Conservation (phyloP, 2,888 invertebrate species). For the Acrobasis consociella region DNA sequence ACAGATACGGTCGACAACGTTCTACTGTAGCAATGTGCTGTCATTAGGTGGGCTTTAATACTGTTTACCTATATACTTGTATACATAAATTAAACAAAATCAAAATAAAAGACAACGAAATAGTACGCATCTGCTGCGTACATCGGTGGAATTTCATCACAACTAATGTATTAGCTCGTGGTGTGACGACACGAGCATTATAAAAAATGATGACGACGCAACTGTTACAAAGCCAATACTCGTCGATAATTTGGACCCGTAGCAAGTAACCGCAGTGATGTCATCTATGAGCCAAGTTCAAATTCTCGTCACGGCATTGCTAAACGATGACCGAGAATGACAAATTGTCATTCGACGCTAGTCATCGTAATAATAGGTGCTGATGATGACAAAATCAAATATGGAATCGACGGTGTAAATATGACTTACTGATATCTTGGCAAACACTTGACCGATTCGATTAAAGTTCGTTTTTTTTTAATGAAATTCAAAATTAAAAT, state of each 20-base stretch:
- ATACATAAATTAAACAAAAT: neutral
- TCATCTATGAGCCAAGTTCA: constrained; percentile 48
- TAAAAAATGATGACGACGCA: constrained; percentile 18
- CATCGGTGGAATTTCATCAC: constrained; percentile 23
- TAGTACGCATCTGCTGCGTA: constrained; percentile 14
- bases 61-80: too few species aligned
- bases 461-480: too few species aligned
- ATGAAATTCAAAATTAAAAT: too few species aligned
- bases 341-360: constrained; percentile 39
- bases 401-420: neutral
- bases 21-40: too few species aligned
- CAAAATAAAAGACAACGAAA: neutral
- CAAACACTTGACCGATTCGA: too few species aligned
- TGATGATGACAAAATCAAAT: constrained; percentile 18
- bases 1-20: too few species aligned
- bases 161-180: constrained; percentile 19
- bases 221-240: constrained; percentile 16
- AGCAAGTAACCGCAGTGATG: constrained; percentile 51
- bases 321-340: constrained; percentile 55
- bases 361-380: constrained; percentile 27
- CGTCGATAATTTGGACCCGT: constrained; percentile 15
- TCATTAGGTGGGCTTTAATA: too few species aligned
- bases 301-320: constrained; percentile 49
- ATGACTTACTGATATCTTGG: too few species aligned
- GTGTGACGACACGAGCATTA: constrained; percentile 25